These are phyloP conservation scores for Shargacucullia verbasci DNA, from an alignment of 2,888 invertebrate species.

Conservation along the genomic window DNA sequence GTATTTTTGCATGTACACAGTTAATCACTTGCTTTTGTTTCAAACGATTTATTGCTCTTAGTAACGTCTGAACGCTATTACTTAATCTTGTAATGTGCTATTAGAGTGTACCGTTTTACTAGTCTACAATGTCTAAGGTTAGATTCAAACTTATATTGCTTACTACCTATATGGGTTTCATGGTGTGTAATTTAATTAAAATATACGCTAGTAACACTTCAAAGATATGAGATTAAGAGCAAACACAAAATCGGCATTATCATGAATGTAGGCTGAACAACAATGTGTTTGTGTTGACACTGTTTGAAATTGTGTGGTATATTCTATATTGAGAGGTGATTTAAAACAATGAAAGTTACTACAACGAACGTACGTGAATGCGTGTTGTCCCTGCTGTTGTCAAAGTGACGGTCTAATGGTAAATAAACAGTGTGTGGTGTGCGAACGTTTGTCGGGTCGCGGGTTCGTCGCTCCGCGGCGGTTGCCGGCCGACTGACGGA, in stretches of 20 bases:
- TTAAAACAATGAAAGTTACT: conserved; percentile 46
- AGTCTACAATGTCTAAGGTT: conserved; percentile 8
- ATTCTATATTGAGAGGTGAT: conserved; percentile 48
- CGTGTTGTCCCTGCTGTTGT: conserved; percentile 74
- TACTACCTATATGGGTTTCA: conserved; percentile 5
- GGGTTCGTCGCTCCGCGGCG: conserved; percentile 76
- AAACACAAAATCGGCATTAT: conserved; percentile 60
- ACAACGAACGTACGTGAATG: conserved; percentile 74
- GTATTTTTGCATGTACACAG: conserved; percentile 45
- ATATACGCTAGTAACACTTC: conserved; percentile 6
- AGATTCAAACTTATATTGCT: conserved; percentile 18
- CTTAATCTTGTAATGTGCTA: conserved; percentile 35
- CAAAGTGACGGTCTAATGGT: conserved; percentile 72
- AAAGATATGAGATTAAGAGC: conserved; percentile 17
- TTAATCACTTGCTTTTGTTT: conserved; percentile 50
- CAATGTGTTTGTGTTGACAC: conserved; percentile 62
- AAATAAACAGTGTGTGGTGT: conserved; percentile 77
- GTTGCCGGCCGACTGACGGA: conserved; percentile 76
- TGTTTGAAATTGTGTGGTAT: conserved; percentile 42
- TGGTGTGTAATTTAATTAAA: conserved; percentile 13
- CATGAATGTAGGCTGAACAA: conserved; percentile 66
- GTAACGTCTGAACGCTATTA: conserved; percentile 44
- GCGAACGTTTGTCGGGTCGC: conserved; percentile 61
- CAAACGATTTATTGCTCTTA: conserved; percentile 48
- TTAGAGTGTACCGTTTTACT: conserved; percentile 11